These are phyloP conservation scores for Danionella cerebrum DNA, from an alignment of 2,113 vertebrate genomes.

Conservation along the genomic window DNA sequence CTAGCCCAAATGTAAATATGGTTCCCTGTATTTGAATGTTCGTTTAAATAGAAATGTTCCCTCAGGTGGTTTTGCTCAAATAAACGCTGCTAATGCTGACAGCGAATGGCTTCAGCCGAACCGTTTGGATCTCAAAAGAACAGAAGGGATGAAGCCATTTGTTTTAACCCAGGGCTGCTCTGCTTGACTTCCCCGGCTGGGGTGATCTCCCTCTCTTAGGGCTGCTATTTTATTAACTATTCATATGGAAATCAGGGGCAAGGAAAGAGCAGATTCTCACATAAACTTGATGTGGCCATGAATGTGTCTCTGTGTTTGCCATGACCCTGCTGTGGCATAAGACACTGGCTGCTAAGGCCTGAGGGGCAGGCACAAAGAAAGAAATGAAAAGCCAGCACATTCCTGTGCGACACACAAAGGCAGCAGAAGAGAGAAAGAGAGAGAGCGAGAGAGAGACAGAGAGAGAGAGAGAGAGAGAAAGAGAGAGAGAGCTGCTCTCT, in stretches of 20 bases:
- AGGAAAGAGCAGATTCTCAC: conserved; percentile 79
- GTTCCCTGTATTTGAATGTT: too few species aligned
- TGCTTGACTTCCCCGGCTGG: conserved; percentile 77
- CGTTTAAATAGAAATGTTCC: too few species aligned
- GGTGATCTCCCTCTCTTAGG: conserved; percentile 74
- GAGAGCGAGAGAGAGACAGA: conserved; percentile 13
- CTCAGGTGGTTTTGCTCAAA: neutral
- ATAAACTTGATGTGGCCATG: conserved; percentile 84
- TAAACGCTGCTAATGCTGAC: neutral
- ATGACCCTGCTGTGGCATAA: conserved; percentile 80
- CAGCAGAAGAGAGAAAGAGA: conserved; percentile 5
- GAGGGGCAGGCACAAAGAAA: conserved; percentile 57
- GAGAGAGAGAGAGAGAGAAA: conserved; percentile 12
- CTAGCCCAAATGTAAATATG: too few species aligned
- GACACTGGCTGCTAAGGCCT: conserved; percentile 76
- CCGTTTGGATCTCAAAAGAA: neutral
- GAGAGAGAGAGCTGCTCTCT: conserved; percentile 45
- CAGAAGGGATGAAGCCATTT: conserved; percentile 10
- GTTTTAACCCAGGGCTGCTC: conserved; percentile 59
- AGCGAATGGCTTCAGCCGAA: neutral
- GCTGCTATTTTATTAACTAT: conserved; percentile 84
- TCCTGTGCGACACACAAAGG: conserved; percentile 60
- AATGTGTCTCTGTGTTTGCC: conserved; percentile 78
- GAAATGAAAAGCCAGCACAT: conserved; percentile 81
- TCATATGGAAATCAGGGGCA: conserved; percentile 85